A percentile compares a stretch with the other conserved stretches of the same genome.
phyloP scores from a whole-genome alignment of 2,113 vertebrate genomes.

The Cricetomys ansorgei region DNA sequence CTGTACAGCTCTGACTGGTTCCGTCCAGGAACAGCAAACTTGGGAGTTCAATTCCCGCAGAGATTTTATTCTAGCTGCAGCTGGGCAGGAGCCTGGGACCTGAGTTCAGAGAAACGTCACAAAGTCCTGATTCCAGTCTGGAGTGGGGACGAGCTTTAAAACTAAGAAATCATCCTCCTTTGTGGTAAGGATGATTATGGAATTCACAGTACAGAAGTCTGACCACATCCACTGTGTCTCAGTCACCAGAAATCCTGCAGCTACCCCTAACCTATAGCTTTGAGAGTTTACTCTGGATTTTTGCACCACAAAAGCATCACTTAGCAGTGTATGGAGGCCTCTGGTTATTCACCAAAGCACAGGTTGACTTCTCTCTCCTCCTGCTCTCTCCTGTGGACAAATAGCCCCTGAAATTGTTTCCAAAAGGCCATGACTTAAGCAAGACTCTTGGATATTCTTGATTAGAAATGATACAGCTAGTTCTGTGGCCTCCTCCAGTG shows the following conservation, averaged over 20 bases:
- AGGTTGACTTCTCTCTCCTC: no score
- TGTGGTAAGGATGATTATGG: background rate
- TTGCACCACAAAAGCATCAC: background rate
- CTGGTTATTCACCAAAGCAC: background rate
- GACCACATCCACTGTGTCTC: background rate
- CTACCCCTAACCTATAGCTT: background rate
- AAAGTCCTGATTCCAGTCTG: background rate
- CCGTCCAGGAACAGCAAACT: background rate
- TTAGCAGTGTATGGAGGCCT: background rate
- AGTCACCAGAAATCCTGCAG: background rate
- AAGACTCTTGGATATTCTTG: background rate
- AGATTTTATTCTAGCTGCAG: background rate
- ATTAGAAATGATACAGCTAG: background rate
- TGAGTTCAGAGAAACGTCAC: background rate
- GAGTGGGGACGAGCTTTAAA: background rate
- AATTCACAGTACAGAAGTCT: background rate
- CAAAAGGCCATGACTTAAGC: background rate
- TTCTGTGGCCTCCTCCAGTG: background rate
- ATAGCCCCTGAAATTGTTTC: background rate
- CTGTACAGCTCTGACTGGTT: background rate
- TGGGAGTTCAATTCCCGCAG: background rate
- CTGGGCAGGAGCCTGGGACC: background rate
- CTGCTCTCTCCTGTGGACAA: fast-evolving
- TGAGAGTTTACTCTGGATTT: fast-evolving
- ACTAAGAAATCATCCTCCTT: background rate